Conservation (phyloP, 2,113 vertebrate species). For the Trinectes maculatus region DNA sequence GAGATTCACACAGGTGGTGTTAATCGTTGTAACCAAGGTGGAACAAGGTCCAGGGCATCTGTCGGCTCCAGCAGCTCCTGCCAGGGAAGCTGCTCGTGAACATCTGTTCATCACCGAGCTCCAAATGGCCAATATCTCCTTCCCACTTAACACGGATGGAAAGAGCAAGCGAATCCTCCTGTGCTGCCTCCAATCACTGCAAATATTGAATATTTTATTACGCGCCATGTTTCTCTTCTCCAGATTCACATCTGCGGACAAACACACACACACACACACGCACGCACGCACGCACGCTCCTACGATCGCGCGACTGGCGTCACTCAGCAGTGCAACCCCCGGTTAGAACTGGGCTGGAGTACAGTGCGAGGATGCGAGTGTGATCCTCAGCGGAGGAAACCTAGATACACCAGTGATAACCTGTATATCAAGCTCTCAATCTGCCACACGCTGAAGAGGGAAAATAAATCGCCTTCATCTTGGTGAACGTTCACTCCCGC, state of each 20-base stretch:
- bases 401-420: constrained; percentile 75
- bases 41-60: constrained; percentile 62
- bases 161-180: background rate
- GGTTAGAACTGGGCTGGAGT: constrained; percentile 62
- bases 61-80: constrained; percentile 31
- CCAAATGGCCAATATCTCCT: constrained; percentile 44
- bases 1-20: constrained; percentile 50
- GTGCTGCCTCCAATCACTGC: constrained; percentile 16
- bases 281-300: too few relatives aligned
- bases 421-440: constrained; percentile 80
- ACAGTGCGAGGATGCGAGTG: constrained; percentile 53
- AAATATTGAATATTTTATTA: constrained; percentile 40
- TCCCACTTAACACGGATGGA: constrained; percentile 17
- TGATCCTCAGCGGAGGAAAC: constrained; percentile 74
- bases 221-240: constrained; percentile 29
- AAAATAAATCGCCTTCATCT: constrained; percentile 78
- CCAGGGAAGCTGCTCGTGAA: constrained; percentile 41
- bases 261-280: constrained; percentile 20
- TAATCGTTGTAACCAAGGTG: constrained; percentile 52
- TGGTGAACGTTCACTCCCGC: constrained; percentile 47
- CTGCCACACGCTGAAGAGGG: constrained; percentile 66
- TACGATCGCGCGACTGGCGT: too few relatives aligned
- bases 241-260: background rate
- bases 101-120: constrained; percentile 62
- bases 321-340: constrained; percentile 49